Evolutionary conservation across 2,113 vertebrate species (phyloP).

Genomic region (Austrofundulus limnaeus): DNA sequence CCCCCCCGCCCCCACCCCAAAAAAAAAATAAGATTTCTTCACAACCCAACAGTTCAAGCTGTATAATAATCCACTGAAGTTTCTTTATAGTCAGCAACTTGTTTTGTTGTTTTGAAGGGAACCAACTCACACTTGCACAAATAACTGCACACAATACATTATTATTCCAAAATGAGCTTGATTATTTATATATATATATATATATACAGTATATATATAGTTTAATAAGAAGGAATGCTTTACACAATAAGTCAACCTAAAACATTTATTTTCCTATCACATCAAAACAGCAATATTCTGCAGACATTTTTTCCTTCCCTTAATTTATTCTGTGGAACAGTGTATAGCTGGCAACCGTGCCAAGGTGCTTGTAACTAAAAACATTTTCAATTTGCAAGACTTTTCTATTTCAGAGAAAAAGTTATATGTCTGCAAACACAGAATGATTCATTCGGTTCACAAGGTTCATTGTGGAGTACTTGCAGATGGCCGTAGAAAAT

Average conservation of each 20-base stretch:
- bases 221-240: no score
- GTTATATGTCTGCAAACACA: slow-evolving; percentile 47
- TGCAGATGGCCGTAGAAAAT: slow-evolving; percentile 71
- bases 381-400: slow-evolving; percentile 52
- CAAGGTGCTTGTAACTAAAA: slow-evolving; percentile 37
- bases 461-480: slow-evolving; percentile 67
- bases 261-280: not conserved
- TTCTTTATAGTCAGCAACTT: slow-evolving; percentile 9
- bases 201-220: not conserved
- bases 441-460: slow-evolving; percentile 68
- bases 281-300: not conserved
- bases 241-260: not conserved
- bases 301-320: slow-evolving; percentile 16
- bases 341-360: slow-evolving; percentile 4
- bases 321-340: slow-evolving; percentile 9
- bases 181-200: not conserved
- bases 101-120: not conserved
- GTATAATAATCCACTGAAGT: slow-evolving; percentile 12
- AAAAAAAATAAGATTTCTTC: slow-evolving; percentile 36
- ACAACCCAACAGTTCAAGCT: slow-evolving; percentile 24
- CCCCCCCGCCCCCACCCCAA: no score
- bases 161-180: not conserved
- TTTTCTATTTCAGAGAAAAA: slow-evolving; percentile 45
- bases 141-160: not conserved
- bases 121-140: slow-evolving; percentile 1